Evolutionary conservation across 2,888 invertebrate species (phyloP).

Genomic region (Ophion obscuratus): DNA sequence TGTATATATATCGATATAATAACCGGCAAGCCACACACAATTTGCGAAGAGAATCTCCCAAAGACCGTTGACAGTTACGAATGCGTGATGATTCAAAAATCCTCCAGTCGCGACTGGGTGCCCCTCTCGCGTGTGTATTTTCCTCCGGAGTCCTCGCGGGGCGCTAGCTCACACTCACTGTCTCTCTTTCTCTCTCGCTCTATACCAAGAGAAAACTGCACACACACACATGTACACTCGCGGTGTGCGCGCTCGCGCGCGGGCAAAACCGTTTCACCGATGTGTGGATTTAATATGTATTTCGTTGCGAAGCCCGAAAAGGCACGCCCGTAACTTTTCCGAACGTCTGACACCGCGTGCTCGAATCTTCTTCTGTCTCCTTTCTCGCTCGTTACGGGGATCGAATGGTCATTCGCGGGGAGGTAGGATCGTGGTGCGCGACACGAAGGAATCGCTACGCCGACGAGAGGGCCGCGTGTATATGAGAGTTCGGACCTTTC

Average conservation of each 20-base stretch:
- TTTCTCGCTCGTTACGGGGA: neutral
- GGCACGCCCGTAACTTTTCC: constrained; percentile 72
- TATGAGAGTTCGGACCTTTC: constrained; percentile 7
- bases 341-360: constrained; percentile 33
- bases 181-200: constrained; percentile 2
- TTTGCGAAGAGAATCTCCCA: constrained; percentile 39
- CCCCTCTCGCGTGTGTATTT: constrained; percentile 57
- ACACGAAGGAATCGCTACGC: neutral
- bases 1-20: neutral
- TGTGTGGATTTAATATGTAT: constrained; percentile 12
- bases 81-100: constrained; percentile 77
- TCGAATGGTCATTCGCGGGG: neutral
- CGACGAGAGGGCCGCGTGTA: neutral
- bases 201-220: constrained; percentile 40
- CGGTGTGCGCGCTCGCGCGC: constrained; percentile 29
- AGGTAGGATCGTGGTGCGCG: constrained; percentile 1
- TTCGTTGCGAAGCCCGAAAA: constrained; percentile 60
- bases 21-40: constrained; percentile 27
- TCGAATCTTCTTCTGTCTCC: neutral
- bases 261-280: constrained; percentile 31
- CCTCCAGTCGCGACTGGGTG: constrained; percentile 65
- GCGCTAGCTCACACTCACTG: constrained; percentile 1
- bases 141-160: constrained; percentile 54
- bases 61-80: constrained; percentile 77
- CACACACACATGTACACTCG: constrained; percentile 15